phyloP scores from a whole-genome alignment of 2,888 invertebrate species.

The Drosophila seclusa region DNA sequence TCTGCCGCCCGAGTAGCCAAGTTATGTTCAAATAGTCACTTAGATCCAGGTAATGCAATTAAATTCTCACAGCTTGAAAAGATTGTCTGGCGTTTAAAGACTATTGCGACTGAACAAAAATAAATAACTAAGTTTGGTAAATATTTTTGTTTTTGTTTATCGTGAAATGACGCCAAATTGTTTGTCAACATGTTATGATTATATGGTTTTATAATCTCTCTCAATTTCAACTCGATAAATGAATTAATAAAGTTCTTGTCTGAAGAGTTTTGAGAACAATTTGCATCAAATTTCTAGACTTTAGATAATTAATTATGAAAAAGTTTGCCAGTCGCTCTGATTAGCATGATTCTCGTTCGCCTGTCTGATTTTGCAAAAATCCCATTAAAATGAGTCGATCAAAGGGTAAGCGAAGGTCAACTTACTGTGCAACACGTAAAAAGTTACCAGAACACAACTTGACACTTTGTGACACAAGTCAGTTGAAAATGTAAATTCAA shows the following conservation, averaged over 20 bases:
- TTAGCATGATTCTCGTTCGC: slow-evolving; percentile 42
- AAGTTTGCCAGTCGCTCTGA: slow-evolving; percentile 45
- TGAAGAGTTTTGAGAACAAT: neutral
- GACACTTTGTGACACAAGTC: slow-evolving; percentile 38
- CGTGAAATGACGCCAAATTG: neutral
- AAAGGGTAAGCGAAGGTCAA: slow-evolving; percentile 10
- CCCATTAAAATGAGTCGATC: slow-evolving; percentile 55
- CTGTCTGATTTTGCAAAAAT: slow-evolving; percentile 64
- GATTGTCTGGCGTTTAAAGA: neutral
- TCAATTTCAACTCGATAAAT: neutral
- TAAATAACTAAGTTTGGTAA: neutral
- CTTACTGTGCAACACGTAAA: slow-evolving; percentile 19
- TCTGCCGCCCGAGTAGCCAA: slow-evolving; percentile 15
- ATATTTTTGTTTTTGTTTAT: neutral
- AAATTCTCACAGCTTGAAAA: neutral
- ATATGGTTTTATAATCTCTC: neutral
- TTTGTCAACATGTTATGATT: neutral
- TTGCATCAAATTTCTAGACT: slow-evolving; percentile 13
- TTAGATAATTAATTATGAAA: slow-evolving; percentile 26
- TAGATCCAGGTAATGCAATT: slow-evolving; percentile 21
- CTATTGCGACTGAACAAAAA: neutral
- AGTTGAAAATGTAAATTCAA: slow-evolving; percentile 51
- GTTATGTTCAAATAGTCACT: slow-evolving; percentile 7
- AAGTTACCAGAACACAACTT: slow-evolving; percentile 49
- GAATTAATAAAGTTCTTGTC: neutral